Conservation (phyloP, 2,888 invertebrate genomes). For the Lithophane semibrunnea region DNA sequence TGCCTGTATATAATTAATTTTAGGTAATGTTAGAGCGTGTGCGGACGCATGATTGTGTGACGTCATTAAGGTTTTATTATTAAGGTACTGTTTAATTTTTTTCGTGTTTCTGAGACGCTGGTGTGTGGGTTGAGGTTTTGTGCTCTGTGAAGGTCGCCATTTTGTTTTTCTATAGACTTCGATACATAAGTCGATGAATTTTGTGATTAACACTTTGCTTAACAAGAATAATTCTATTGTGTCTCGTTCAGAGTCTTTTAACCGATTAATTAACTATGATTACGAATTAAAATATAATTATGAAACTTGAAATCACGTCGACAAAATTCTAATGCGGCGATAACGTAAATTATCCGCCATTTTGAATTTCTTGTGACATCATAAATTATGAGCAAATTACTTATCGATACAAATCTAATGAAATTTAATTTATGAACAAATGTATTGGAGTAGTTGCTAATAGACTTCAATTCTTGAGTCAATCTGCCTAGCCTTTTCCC, state of each 20-base stretch:
- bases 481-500: too few species aligned
- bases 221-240: too few species aligned
- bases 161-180: background rate
- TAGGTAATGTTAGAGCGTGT: conserved; percentile 42
- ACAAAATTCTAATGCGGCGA: background rate
- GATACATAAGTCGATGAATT: background rate
- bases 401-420: background rate
- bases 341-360: background rate
- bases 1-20: conserved; percentile 52
- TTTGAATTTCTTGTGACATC: background rate
- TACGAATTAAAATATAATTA: background rate
- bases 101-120: conserved; percentile 34
- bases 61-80: conserved; percentile 23
- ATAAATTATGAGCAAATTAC: background rate
- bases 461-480: background rate
- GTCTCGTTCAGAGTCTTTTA: too few species aligned
- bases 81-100: conserved; percentile 33
- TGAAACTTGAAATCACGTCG: background rate
- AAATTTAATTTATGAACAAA: background rate
- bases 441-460: background rate
- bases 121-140: conserved; percentile 41
- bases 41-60: conserved; percentile 41
- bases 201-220: background rate
- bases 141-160: conserved; percentile 36
- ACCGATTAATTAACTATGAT: background rate